Percentiles rank a stretch among this genome's conserved stretches.
phyloP scores from a whole-genome alignment of 1,140 invertebrate species.

The Drosophila teissieri region DNA sequence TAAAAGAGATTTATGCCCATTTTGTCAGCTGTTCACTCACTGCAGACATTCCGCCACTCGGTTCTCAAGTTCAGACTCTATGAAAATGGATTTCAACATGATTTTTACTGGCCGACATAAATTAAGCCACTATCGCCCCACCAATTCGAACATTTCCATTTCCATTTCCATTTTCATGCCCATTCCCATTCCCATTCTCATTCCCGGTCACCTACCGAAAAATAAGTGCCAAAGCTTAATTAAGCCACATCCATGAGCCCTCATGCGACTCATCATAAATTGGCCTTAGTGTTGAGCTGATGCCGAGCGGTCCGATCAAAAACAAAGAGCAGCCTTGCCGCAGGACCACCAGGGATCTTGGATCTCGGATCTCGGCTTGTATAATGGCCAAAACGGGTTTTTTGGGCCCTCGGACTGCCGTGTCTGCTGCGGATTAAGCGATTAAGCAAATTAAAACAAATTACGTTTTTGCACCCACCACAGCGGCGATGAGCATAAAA shows the following conservation, averaged over 20 bases:
- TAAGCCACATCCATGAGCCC: conserved; percentile 64
- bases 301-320: conserved; percentile 60
- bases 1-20: conserved; percentile 81
- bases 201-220: conserved; percentile 30
- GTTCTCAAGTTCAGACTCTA: conserved; percentile 56
- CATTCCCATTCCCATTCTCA: not conserved
- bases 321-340: conserved; percentile 70
- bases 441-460: conserved; percentile 84
- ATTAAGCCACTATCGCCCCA: conserved; percentile 43
- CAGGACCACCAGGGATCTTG: conserved; percentile 71
- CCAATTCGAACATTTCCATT: conserved; percentile 12
- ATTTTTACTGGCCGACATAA: conserved; percentile 65
- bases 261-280: conserved; percentile 65
- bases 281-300: conserved; percentile 65
- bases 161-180: conserved; percentile 15
- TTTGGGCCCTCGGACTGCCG: conserved; percentile 17
- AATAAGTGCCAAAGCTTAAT: conserved; percentile 79
- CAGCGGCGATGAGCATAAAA: conserved; percentile 73
- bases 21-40: conserved; percentile 68
- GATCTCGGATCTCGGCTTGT: conserved; percentile 47
- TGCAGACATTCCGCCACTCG: conserved; percentile 45
- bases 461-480: conserved; percentile 83
- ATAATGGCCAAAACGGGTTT: conserved; percentile 75
- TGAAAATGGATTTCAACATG: conserved; percentile 66
- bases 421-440: conserved; percentile 74